A percentile compares a stretch with the other conserved stretches of the same genome.
Evolutionary conservation across 2,113 vertebrate species (phyloP).

Genomic region (Alectura lathami): DNA sequence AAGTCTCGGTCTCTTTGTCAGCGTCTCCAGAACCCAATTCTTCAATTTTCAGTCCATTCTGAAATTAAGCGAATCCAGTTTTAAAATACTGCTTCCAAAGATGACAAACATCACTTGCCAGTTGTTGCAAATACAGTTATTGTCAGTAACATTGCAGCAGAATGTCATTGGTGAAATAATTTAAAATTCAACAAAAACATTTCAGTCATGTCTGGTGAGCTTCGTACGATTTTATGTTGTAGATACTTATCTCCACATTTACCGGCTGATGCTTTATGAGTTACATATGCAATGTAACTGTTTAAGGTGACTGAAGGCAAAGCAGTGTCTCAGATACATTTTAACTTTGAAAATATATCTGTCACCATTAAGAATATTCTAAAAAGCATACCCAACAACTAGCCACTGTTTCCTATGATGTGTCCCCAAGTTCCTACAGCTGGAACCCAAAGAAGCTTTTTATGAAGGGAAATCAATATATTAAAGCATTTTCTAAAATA

Average conservation of each 20-base stretch:
- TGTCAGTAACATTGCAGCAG: not conserved
- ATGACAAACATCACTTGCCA: not conserved
- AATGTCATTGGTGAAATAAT: not conserved
- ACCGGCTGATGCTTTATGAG: not conserved
- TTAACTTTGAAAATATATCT: not conserved
- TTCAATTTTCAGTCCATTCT: conserved; percentile 79
- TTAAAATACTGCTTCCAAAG: not conserved
- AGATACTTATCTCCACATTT: not conserved
- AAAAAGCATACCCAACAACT: not conserved
- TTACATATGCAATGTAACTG: not conserved
- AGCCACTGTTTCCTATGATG: not conserved
- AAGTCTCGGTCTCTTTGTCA: conserved; percentile 32
- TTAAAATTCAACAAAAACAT: not conserved
- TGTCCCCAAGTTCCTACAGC: not conserved
- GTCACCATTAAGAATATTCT: not conserved
- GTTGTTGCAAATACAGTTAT: not conserved
- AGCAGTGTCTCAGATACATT: not conserved
- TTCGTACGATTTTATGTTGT: not conserved
- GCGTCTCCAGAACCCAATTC: conserved; percentile 78
- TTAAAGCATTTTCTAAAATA: not conserved
- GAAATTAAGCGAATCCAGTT: conserved; percentile 25
- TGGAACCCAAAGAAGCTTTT: not conserved
- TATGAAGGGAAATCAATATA: not conserved
- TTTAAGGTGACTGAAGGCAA: not conserved
- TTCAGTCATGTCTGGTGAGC: not conserved